Percentiles rank a stretch among this genome's conserved stretches.
These are phyloP conservation scores for Turdus rufiventris DNA, from an alignment of 2,113 vertebrate species.

Conservation along the genomic window DNA sequence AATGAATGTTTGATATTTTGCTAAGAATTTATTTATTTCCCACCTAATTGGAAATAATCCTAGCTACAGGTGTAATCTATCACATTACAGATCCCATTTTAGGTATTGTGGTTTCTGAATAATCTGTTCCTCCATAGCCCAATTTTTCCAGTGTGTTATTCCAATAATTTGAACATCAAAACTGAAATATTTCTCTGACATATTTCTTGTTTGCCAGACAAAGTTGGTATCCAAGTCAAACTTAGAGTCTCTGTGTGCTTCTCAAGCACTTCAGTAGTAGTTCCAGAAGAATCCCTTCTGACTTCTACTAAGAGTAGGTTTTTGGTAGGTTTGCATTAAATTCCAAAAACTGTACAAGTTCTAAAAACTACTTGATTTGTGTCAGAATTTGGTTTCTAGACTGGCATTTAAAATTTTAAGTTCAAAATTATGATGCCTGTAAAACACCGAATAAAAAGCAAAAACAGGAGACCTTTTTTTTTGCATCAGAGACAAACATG, in stretches of 20 bases:
- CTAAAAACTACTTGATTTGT: constrained; percentile 35
- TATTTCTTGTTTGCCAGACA: neutral
- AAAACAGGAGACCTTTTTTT: neutral
- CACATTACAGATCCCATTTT: neutral
- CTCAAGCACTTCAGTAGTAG: neutral
- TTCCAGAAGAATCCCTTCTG: neutral
- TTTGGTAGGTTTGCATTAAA: constrained; percentile 36
- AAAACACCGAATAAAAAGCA: neutral
- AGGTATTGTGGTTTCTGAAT: neutral
- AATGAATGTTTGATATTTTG: neutral
- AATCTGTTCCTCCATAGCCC: neutral
- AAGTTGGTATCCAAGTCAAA: neutral
- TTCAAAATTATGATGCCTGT: neutral
- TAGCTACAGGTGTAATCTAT: neutral
- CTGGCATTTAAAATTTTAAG: neutral
- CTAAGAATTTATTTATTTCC: neutral
- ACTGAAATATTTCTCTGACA: neutral
- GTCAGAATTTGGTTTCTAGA: neutral
- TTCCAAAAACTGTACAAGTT: neutral
- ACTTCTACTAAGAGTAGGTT: neutral
- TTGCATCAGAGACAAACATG: neutral
- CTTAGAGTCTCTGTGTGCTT: neutral
- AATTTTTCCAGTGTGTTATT: neutral
- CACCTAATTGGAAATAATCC: neutral
- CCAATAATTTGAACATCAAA: neutral